Evolutionary conservation across 2,797 vertebrate genomes (phyloP).

Genomic region (Dendrocincla tyrannina): DNA sequence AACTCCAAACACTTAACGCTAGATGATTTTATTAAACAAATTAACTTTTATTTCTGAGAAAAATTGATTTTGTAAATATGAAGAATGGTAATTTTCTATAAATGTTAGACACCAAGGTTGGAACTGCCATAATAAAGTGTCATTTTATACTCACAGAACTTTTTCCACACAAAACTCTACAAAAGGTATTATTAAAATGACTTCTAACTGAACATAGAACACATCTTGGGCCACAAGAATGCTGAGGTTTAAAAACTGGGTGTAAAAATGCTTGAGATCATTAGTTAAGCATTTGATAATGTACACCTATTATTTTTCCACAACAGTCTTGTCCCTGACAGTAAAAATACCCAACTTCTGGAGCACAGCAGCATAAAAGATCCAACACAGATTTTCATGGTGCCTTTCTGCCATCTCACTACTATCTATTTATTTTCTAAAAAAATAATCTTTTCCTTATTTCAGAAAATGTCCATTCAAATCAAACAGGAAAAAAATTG

Average conservation of each 20-base stretch:
- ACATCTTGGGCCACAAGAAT: slow-evolving; percentile 2
- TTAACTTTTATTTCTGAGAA: not conserved
- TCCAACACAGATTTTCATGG: not conserved
- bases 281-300: not conserved
- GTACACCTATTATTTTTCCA: not conserved
- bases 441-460: not conserved
- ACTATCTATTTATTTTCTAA: rapidly evolving
- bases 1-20: not conserved
- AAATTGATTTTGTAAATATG: not conserved
- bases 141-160: not conserved
- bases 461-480: not conserved
- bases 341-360: not conserved
- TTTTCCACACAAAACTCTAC: not conserved
- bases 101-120: not conserved
- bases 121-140: not conserved
- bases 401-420: not conserved
- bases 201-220: not conserved
- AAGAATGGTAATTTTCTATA: not conserved
- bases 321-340: not conserved
- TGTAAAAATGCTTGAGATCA: not conserved
- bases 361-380: not conserved
- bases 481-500: not conserved
- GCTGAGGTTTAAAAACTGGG: not conserved
- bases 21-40: not conserved
- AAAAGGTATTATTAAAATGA: not conserved